phyloP scores from a whole-genome alignment of 2,888 invertebrate species.

The Rhamnusium bicolor region DNA sequence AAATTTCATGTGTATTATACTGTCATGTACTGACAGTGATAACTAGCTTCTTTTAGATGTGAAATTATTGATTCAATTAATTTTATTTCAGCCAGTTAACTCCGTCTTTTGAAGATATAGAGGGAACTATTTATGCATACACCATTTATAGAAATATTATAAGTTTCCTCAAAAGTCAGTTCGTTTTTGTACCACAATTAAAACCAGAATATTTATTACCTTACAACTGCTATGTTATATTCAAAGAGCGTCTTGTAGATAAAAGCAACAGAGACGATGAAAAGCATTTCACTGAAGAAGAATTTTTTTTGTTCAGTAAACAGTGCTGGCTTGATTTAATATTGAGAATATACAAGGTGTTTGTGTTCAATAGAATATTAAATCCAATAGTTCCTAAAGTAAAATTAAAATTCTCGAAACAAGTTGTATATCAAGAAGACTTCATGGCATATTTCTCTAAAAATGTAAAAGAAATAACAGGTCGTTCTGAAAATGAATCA shows the following conservation, averaged over 20 bases:
- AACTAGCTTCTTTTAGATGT: too few relatives aligned
- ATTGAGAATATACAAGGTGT: slow-evolving; percentile 76
- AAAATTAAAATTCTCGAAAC: background rate
- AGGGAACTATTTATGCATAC: slow-evolving; percentile 56
- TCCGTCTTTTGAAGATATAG: slow-evolving; percentile 30
- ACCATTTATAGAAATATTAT: slow-evolving; percentile 65
- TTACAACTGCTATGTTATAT: slow-evolving; percentile 67
- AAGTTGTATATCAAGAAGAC: slow-evolving; percentile 55
- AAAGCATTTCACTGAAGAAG: slow-evolving; percentile 40
- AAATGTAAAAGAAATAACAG: slow-evolving; percentile 18
- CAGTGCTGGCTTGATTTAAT: slow-evolving; percentile 77
- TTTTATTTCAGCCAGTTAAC: background rate
- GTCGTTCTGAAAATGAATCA: slow-evolving; percentile 56
- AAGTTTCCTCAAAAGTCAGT: slow-evolving; percentile 63
- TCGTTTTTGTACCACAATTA: slow-evolving; percentile 68
- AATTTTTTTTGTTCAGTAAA: slow-evolving; percentile 62
- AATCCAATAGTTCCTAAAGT: background rate
- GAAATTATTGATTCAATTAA: background rate
- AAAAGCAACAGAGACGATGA: background rate
- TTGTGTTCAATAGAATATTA: slow-evolving; percentile 70
- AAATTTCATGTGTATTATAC: too few relatives aligned
- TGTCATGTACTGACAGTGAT: too few relatives aligned
- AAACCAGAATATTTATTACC: slow-evolving; percentile 67
- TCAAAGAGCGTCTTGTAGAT: slow-evolving; percentile 42
- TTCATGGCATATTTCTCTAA: slow-evolving; percentile 41